Conservation (phyloP, 2,888 invertebrate genomes). For the Cheilosia grossa region DNA sequence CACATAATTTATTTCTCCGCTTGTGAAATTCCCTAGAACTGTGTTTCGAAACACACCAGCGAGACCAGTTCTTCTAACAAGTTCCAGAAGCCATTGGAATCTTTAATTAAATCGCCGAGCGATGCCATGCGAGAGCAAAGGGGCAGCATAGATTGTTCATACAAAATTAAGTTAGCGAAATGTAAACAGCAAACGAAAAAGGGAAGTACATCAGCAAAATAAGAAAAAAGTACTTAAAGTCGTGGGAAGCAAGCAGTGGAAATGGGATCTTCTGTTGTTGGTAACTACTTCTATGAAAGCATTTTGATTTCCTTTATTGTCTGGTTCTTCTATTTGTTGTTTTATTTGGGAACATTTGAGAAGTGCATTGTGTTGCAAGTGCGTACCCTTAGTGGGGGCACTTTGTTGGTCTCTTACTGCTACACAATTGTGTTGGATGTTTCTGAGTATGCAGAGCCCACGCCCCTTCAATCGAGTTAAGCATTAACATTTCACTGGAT, state of each 20-base stretch:
- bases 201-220: not conserved
- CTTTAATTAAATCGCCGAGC: slow-evolving; percentile 21
- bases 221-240: not conserved
- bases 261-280: no score
- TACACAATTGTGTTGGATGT: not conserved
- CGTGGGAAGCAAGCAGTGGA: not conserved
- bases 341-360: not conserved
- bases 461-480: no score
- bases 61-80: not conserved
- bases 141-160: slow-evolving; percentile 22
- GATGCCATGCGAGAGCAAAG: slow-evolving; percentile 13
- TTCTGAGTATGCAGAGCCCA: no score
- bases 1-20: not conserved
- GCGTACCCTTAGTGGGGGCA: not conserved
- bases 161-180: slow-evolving; percentile 23
- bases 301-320: slow-evolving; percentile 43
- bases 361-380: not conserved
- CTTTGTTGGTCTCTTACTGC: not conserved
- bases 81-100: slow-evolving; percentile 10
- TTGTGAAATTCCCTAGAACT: slow-evolving; percentile 13
- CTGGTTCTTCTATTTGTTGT: slow-evolving; percentile 11
- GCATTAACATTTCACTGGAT: no score
- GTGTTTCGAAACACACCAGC: not conserved
- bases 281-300: not conserved
- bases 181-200: slow-evolving; percentile 13